phyloP scores from a whole-genome alignment of 2,888 invertebrate genomes.

The Drosophila diplacantha region DNA sequence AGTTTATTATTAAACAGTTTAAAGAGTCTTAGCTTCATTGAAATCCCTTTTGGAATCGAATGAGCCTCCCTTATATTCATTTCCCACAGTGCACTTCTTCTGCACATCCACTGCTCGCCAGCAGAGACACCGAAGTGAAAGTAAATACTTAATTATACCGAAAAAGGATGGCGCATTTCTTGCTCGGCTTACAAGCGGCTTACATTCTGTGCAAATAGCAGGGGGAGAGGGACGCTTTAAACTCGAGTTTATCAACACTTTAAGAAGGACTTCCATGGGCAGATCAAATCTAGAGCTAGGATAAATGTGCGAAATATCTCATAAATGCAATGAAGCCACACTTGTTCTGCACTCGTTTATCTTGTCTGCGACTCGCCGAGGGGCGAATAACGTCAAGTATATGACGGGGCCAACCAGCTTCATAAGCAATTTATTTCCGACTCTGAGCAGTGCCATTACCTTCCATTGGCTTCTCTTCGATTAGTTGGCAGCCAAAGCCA shows the following conservation, averaged over 20 bases:
- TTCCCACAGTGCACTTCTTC: not conserved
- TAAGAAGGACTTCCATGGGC: conserved; percentile 7
- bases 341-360: conserved; percentile 27
- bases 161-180: conserved; percentile 41
- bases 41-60: too few relatives aligned
- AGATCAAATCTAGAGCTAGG: conserved; percentile 12
- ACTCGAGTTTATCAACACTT: conserved; percentile 37
- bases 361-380: conserved; percentile 3
- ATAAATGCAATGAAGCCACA: conserved; percentile 29
- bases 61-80: not conserved
- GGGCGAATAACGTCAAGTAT: conserved; percentile 20
- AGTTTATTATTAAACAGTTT: not conserved
- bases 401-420: conserved; percentile 5
- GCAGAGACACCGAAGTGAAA: conserved; percentile 50
- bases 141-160: conserved; percentile 70
- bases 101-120: conserved; percentile 10
- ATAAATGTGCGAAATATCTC: conserved; percentile 15
- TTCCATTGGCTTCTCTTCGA: conserved; percentile 47
- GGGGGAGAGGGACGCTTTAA: conserved; percentile 8
- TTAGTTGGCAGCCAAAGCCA: conserved; percentile 40
- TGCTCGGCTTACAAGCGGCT: conserved; percentile 49
- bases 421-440: conserved; percentile 23
- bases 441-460: conserved; percentile 34
- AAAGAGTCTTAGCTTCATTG: not conserved
- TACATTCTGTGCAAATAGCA: conserved; percentile 52